Evolutionary conservation across 2,888 invertebrate genomes (phyloP).

Genomic region (Agrochola macilenta): DNA sequence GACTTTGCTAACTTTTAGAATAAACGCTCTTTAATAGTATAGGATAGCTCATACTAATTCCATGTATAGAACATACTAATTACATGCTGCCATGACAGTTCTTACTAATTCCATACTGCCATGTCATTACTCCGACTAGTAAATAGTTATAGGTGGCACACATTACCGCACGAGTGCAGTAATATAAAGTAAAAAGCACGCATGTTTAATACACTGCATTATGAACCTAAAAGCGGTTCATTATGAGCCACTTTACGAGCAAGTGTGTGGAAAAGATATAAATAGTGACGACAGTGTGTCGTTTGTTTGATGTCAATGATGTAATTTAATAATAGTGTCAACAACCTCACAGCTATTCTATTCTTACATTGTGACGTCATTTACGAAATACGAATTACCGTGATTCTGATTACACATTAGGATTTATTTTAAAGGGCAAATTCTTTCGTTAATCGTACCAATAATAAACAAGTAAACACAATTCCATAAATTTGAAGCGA

Average conservation of each 20-base stretch:
- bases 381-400: constrained; percentile 14
- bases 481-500: constrained; percentile 75
- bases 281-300: constrained; percentile 30
- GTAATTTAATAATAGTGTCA: constrained; percentile 55
- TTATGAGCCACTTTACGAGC: too few relatives aligned
- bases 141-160: too few relatives aligned
- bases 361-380: constrained; percentile 33
- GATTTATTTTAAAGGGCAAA: constrained; percentile 23
- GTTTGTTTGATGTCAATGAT: constrained; percentile 54
- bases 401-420: constrained; percentile 5
- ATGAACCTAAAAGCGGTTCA: too few relatives aligned
- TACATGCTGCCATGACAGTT: too few relatives aligned
- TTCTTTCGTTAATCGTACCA: constrained; percentile 41
- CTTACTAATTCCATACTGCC: too few relatives aligned
- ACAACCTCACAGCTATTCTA: constrained; percentile 52
- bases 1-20: too few relatives aligned
- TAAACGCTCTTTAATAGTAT: too few relatives aligned
- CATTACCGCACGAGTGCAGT: too few relatives aligned
- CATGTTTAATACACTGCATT: too few relatives aligned
- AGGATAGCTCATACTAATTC: too few relatives aligned
- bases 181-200: too few relatives aligned
- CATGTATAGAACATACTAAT: neutral
- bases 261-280: neutral
- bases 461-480: constrained; percentile 68
- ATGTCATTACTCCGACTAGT: too few relatives aligned